Evolutionary conservation across 2,797 vertebrate genomes (phyloP).

Genomic region (Protosalanx chinensis): DNA sequence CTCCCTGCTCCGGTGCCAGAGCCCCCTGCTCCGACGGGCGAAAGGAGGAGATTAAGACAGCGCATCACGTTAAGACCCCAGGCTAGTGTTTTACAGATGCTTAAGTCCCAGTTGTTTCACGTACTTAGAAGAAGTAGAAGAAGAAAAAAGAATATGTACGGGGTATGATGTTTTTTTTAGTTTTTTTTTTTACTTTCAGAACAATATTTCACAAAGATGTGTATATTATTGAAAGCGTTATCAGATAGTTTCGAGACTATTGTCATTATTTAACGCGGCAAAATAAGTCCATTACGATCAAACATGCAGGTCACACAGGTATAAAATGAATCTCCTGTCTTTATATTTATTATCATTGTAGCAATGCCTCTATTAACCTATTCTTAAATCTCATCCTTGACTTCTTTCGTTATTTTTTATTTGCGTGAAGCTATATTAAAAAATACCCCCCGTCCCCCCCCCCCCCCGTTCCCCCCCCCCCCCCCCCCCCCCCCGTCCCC

Average conservation of each 20-base stretch:
- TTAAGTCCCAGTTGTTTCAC: slow-evolving; percentile 66
- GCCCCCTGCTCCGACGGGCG: slow-evolving; percentile 76
- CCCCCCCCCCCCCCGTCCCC: no score
- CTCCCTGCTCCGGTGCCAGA: slow-evolving; percentile 79
- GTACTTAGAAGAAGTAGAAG: slow-evolving; percentile 55
- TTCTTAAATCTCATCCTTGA: slow-evolving; percentile 31
- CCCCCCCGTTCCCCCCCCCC: no score
- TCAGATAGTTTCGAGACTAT: background rate
- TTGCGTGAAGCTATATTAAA: slow-evolving; percentile 47
- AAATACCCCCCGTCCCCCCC: slow-evolving; percentile 55
- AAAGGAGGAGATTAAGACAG: slow-evolving; percentile 84
- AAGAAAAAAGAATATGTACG: slow-evolving; percentile 40
- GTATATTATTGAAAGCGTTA: slow-evolving; percentile 15
- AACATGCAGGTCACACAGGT: slow-evolving; percentile 24
- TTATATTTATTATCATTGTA: background rate
- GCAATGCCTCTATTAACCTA: background rate
- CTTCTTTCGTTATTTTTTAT: slow-evolving; percentile 28
- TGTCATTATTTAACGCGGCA: background rate
- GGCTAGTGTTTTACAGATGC: slow-evolving; percentile 64
- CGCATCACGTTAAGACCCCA: slow-evolving; percentile 76
- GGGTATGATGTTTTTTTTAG: slow-evolving; percentile 50
- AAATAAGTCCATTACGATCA: background rate
- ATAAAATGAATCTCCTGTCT: background rate
- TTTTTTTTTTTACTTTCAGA: slow-evolving; percentile 33
- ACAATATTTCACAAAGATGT: slow-evolving; percentile 39